Percentiles rank a stretch among this genome's conserved stretches.
Evolutionary conservation across 2,113 vertebrate genomes (phyloP).

Genomic region (Struthidea cinerea): DNA sequence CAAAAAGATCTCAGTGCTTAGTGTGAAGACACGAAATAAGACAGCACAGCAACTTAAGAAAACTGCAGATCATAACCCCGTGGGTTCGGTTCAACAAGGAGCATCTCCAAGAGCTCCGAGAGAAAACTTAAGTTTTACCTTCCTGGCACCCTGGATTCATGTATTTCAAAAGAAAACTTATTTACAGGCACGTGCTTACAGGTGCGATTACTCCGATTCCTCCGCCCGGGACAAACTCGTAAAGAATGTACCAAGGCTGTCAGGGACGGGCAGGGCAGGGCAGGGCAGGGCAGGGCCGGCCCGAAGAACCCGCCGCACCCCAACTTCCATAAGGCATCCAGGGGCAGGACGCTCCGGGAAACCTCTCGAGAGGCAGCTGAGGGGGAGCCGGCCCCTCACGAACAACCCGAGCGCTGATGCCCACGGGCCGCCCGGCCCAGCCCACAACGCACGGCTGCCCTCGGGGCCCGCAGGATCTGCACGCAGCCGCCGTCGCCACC

Average conservation of each 20-base stretch:
- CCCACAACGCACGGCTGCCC: neutral
- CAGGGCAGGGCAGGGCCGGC: too few species aligned
- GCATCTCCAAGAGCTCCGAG: neutral
- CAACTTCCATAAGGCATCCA: neutral
- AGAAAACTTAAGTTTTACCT: neutral
- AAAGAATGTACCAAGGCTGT: accelerated
- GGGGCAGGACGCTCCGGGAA: neutral
- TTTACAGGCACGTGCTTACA: neutral
- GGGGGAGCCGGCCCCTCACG: too few species aligned
- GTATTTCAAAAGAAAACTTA: neutral
- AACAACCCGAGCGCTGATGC: accelerated
- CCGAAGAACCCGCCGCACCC: too few species aligned
- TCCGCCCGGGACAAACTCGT: neutral
- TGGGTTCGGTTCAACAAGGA: accelerated
- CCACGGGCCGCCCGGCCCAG: neutral
- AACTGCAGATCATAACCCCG: accelerated
- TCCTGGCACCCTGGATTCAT: neutral
- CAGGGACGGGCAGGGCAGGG: too few species aligned
- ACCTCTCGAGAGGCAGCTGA: too few species aligned
- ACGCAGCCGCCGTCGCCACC: neutral
- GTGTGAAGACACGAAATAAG: accelerated
- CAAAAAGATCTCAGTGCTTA: too few species aligned
- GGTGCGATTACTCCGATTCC: neutral
- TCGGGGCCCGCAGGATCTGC: neutral
- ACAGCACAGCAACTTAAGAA: neutral